phyloP scores from a whole-genome alignment of 2,113 vertebrate genomes.

The Rhynchomys soricoides region DNA sequence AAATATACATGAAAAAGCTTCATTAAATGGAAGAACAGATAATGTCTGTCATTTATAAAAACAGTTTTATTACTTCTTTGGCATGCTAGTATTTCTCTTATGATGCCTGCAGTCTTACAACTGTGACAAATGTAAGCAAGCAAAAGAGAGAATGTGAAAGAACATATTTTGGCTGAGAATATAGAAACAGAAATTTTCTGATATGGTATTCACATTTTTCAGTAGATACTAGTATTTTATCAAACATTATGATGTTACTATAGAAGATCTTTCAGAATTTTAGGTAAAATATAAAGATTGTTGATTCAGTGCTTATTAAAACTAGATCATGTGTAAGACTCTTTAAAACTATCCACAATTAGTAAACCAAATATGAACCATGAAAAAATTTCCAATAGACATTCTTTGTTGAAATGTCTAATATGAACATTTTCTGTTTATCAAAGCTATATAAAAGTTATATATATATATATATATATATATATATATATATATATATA shows the following conservation, averaged over 20 bases:
- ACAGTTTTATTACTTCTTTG: background rate
- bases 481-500: too few relatives aligned
- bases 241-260: background rate
- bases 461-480: too few relatives aligned
- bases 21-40: background rate
- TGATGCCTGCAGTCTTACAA: background rate
- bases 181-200: background rate
- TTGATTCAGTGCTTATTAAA: background rate
- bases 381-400: background rate
- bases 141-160: background rate
- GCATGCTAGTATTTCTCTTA: conserved; percentile 21
- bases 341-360: background rate
- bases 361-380: background rate
- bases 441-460: background rate
- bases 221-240: background rate
- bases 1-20: background rate
- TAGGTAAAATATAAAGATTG: background rate
- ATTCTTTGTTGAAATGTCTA: background rate
- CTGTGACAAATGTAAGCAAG: background rate
- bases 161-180: background rate
- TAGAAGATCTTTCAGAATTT: background rate
- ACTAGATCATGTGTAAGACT: background rate
- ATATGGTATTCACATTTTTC: background rate
- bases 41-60: conserved; percentile 45
- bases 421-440: background rate